These are phyloP conservation scores for Murina feae DNA, from an alignment of 2,113 vertebrate genomes.

Conservation along the genomic window DNA sequence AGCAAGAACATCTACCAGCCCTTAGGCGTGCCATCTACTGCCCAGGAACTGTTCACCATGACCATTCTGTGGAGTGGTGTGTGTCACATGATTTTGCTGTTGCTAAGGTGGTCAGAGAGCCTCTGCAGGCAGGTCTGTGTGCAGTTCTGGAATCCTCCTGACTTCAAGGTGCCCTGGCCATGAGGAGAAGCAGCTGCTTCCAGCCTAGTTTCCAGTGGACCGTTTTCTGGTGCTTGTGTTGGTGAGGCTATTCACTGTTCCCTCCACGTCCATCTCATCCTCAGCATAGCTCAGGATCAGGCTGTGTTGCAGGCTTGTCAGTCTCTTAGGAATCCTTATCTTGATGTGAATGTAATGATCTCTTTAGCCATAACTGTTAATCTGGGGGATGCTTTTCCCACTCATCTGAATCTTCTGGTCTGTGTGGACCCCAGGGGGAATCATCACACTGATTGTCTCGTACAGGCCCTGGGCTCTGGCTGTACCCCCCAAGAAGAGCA, in stretches of 20 bases:
- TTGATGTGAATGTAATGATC: slow-evolving; percentile 97
- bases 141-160: slow-evolving; percentile 33
- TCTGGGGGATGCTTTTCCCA: slow-evolving; percentile 93
- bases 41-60: background rate
- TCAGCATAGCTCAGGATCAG: slow-evolving; percentile 93
- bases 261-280: slow-evolving; percentile 91
- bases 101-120: background rate
- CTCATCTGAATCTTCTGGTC: slow-evolving; percentile 91
- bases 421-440: slow-evolving; percentile 89
- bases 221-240: slow-evolving; percentile 84
- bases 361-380: slow-evolving; percentile 93
- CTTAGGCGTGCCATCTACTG: background rate
- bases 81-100: background rate
- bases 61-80: background rate
- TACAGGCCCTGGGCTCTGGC: slow-evolving; percentile 92
- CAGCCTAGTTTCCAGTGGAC: slow-evolving; percentile 79
- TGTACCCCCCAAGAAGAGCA: slow-evolving; percentile 93
- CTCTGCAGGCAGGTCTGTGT: slow-evolving; percentile 34
- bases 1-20: slow-evolving; percentile 11
- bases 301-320: slow-evolving; percentile 90
- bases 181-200: background rate
- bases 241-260: slow-evolving; percentile 92
- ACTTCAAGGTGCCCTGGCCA: slow-evolving; percentile 42
- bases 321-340: slow-evolving; percentile 91
- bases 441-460: slow-evolving; percentile 92